These are phyloP conservation scores for Phengaris alcon DNA, from an alignment of 2,888 invertebrate genomes.

Conservation along the genomic window DNA sequence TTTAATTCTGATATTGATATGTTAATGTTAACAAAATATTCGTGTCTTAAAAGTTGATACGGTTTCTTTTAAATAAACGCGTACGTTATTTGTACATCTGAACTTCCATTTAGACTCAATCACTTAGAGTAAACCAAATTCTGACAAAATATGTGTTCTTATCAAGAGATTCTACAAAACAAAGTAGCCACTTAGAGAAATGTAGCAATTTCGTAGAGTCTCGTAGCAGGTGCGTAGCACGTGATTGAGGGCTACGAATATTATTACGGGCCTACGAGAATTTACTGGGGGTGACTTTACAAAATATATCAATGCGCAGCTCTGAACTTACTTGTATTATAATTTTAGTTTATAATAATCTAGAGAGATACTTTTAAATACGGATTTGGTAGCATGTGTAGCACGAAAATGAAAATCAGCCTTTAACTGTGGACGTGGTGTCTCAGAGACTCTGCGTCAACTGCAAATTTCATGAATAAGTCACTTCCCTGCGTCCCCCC, in stretches of 20 bases:
- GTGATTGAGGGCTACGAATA: slow-evolving; percentile 23
- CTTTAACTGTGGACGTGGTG: too few species aligned
- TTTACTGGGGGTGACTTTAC: slow-evolving; percentile 1
- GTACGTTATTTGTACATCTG: too few species aligned
- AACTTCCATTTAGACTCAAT: neutral
- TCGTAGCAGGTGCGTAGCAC: slow-evolving; percentile 27
- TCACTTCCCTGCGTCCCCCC: too few species aligned
- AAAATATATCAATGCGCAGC: neutral
- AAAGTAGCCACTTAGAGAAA: slow-evolving; percentile 19
- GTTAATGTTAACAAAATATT: too few species aligned
- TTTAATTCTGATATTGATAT: too few species aligned
- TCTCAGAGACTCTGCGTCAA: too few species aligned
- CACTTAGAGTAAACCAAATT: neutral
- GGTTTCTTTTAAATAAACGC: too few species aligned
- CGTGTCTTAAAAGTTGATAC: too few species aligned
- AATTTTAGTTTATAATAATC: neutral
- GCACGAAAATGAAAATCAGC: too few species aligned
- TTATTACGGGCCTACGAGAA: slow-evolving; percentile 21
- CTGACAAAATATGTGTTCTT: neutral
- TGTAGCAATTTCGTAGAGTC: slow-evolving; percentile 26
- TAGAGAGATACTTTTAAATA: too few species aligned
- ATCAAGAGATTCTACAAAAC: slow-evolving; percentile 1
- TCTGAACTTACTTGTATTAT: neutral
- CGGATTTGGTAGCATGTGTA: too few species aligned
- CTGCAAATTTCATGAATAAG: too few species aligned